phyloP scores from a whole-genome alignment of 1,140 invertebrate genomes.

The Cataglyphis hispanica region DNA sequence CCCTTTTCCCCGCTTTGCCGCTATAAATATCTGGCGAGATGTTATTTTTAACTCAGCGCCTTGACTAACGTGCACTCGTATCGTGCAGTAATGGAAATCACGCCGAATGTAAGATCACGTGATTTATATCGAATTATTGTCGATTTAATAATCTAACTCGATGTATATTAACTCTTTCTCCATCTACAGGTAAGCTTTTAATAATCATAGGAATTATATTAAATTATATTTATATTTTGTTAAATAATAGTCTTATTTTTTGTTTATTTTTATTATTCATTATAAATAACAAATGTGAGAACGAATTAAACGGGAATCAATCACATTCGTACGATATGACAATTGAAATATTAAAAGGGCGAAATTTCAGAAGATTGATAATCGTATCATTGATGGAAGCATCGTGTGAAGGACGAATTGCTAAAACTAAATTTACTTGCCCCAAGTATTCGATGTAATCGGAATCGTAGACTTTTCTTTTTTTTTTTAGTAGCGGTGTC shows the following conservation, averaged over 20 bases:
- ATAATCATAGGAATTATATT: background rate
- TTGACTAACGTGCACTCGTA: constrained; percentile 63
- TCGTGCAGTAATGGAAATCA: background rate
- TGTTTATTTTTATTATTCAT: too few species aligned
- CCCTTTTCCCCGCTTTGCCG: constrained; percentile 43
- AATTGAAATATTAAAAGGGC: background rate
- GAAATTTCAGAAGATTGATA: background rate
- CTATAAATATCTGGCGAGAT: constrained; percentile 83
- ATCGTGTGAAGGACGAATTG: background rate
- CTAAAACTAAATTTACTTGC: background rate
- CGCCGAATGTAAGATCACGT: constrained; percentile 1
- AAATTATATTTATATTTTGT: background rate
- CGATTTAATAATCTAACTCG: background rate
- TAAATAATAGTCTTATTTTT: background rate
- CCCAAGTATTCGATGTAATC: background rate
- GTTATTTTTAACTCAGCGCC: constrained; percentile 84
- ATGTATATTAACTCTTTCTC: background rate
- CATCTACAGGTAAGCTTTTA: background rate
- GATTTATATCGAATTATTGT: constrained; percentile 10
- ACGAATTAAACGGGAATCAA: background rate
- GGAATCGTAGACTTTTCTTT: background rate
- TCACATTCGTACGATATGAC: background rate
- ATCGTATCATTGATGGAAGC: background rate
- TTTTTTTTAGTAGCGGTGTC: background rate
- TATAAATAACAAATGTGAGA: too few species aligned